phyloP scores from a whole-genome alignment of 2,797 vertebrate species.

The Falco novaeseelandiae region DNA sequence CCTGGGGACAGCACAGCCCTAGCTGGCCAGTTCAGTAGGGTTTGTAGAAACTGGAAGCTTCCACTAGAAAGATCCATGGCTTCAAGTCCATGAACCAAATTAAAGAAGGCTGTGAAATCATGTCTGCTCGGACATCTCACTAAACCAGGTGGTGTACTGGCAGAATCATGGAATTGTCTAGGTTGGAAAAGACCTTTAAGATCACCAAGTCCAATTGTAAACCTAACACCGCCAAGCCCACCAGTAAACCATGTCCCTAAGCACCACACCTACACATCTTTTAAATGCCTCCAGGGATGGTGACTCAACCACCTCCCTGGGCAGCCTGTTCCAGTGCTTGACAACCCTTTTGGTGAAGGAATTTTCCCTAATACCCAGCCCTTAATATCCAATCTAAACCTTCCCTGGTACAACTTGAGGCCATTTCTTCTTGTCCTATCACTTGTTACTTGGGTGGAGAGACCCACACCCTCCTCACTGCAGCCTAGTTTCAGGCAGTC shows the following conservation, averaged over 20 bases:
- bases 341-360: background rate
- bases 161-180: background rate
- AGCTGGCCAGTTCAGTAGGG: background rate
- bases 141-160: background rate
- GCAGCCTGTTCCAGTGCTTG: too few relatives aligned
- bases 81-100: background rate
- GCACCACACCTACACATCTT: too few relatives aligned
- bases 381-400: too few relatives aligned
- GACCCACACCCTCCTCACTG: too few relatives aligned
- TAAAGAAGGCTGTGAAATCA: background rate
- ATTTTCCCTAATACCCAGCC: background rate
- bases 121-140: background rate
- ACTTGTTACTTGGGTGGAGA: too few relatives aligned
- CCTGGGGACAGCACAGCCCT: fast-evolving
- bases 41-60: background rate
- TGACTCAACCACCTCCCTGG: too few relatives aligned
- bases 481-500: too few relatives aligned
- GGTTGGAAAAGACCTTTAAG: background rate
- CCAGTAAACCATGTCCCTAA: too few relatives aligned
- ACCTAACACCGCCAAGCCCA: too few relatives aligned
- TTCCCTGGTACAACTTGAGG: too few relatives aligned
- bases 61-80: background rate
- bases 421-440: too few relatives aligned
- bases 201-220: background rate
- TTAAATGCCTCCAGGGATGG: too few relatives aligned